Conservation (phyloP, 2,797 vertebrate genomes). For the Epinephelus awoara region DNA sequence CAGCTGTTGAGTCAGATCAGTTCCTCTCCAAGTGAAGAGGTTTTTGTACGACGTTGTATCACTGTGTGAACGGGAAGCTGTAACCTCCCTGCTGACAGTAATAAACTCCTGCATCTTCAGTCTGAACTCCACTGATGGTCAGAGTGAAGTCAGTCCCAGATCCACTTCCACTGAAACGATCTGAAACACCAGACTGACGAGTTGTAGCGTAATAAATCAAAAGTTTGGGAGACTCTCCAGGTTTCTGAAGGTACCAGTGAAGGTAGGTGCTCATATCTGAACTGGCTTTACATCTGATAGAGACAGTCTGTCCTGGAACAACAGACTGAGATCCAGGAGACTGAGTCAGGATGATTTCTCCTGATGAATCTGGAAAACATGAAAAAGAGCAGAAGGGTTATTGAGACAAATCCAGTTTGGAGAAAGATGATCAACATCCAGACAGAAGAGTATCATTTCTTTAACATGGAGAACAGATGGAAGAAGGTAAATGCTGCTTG, state of each 20-base stretch:
- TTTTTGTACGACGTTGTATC: conserved; percentile 31
- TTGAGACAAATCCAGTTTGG: too few relatives aligned
- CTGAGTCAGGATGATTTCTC: not conserved
- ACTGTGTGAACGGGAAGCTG: not conserved
- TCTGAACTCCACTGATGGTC: conserved; percentile 31
- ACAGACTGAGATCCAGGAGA: conserved; percentile 10
- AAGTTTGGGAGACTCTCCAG: not conserved
- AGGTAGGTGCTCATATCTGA: fast-evolving
- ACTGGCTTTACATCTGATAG: conserved; percentile 13
- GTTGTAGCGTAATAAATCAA: not conserved
- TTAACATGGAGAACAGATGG: too few relatives aligned
- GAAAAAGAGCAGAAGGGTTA: too few relatives aligned
- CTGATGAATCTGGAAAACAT: too few relatives aligned
- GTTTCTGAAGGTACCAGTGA: not conserved
- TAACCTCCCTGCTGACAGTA: not conserved
- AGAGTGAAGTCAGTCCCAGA: conserved; percentile 22
- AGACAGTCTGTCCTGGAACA: not conserved
- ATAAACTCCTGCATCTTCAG: conserved; percentile 33
- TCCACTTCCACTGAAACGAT: conserved; percentile 13
- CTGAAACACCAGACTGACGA: not conserved
- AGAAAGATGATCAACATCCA: too few relatives aligned
- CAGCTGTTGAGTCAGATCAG: not conserved
- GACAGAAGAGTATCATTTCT: too few relatives aligned
- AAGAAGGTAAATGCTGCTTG: too few relatives aligned
- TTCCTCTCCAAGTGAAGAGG: conserved; percentile 8